Evolutionary conservation across 2,797 vertebrate genomes (phyloP).

Genomic region (Neosilurus mollespiculum): DNA sequence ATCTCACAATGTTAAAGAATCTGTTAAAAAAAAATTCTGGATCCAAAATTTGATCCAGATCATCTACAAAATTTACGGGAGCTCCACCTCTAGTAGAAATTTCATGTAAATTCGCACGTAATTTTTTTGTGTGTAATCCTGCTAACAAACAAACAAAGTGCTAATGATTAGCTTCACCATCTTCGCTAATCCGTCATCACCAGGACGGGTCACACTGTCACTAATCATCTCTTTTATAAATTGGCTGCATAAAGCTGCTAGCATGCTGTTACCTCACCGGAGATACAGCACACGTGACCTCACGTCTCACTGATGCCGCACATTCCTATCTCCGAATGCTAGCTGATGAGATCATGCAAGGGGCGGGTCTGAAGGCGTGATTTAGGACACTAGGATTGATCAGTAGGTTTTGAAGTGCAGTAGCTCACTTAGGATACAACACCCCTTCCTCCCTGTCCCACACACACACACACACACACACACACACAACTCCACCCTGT

Average conservation of each 20-base stretch:
- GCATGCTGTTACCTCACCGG: background rate
- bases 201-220: too few species aligned
- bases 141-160: too few species aligned
- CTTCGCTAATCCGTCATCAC: background rate
- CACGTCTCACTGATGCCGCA: background rate
- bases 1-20: too few species aligned
- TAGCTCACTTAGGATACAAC: background rate
- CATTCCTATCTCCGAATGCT: background rate
- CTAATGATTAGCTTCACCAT: background rate
- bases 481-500: constrained; percentile 10
- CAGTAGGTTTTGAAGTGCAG: background rate
- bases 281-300: background rate
- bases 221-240: background rate
- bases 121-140: too few species aligned
- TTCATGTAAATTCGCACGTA: too few species aligned
- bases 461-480: background rate
- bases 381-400: background rate
- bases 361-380: background rate
- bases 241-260: background rate
- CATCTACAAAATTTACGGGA: too few species aligned
- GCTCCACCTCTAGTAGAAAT: too few species aligned
- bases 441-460: background rate
- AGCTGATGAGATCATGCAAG: too few species aligned
- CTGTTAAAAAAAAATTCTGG: too few species aligned
- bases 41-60: too few species aligned